A percentile compares a stretch with the other conserved stretches of the same genome.
Conservation (phyloP, 1,140 invertebrate genomes). For the Camponotus vicinus region DNA sequence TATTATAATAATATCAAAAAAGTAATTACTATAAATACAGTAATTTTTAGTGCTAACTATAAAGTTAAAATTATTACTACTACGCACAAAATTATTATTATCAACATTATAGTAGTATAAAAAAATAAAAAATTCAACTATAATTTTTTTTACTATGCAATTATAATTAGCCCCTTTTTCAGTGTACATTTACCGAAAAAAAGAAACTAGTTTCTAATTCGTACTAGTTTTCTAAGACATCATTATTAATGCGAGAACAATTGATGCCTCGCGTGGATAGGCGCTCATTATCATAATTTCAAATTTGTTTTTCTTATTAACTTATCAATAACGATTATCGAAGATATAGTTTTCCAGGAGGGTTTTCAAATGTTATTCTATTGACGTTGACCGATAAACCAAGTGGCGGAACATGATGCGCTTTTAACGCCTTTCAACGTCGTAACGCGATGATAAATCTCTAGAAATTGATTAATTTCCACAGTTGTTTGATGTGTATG, state of each 20-base stretch:
- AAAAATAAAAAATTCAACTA: too few relatives aligned
- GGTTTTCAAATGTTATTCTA: slow-evolving; percentile 55
- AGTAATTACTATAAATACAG: too few relatives aligned
- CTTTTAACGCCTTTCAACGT: not conserved
- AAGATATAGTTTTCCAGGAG: slow-evolving; percentile 64
- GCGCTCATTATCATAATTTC: slow-evolving; percentile 44
- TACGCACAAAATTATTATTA: too few relatives aligned
- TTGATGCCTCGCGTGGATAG: not conserved
- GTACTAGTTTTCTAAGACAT: not conserved
- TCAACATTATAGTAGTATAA: too few relatives aligned
- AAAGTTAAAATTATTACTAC: too few relatives aligned
- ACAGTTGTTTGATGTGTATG: too few relatives aligned
- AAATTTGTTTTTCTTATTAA: slow-evolving; percentile 64
- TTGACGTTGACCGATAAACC: slow-evolving; percentile 40
- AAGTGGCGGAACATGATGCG: not conserved
- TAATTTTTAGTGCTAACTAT: too few relatives aligned
- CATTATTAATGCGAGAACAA: not conserved
- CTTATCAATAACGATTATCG: slow-evolving; percentile 64
- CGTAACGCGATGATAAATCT: too few relatives aligned
- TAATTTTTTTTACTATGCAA: too few relatives aligned
- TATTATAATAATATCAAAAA: too few relatives aligned
- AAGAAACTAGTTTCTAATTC: not conserved
- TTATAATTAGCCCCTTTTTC: too few relatives aligned
- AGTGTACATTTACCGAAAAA: not conserved
- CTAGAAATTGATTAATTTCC: too few relatives aligned